Evolutionary conservation across 2,113 vertebrate species (phyloP).

Genomic region (Rhegmatorhina hoffmannsi): DNA sequence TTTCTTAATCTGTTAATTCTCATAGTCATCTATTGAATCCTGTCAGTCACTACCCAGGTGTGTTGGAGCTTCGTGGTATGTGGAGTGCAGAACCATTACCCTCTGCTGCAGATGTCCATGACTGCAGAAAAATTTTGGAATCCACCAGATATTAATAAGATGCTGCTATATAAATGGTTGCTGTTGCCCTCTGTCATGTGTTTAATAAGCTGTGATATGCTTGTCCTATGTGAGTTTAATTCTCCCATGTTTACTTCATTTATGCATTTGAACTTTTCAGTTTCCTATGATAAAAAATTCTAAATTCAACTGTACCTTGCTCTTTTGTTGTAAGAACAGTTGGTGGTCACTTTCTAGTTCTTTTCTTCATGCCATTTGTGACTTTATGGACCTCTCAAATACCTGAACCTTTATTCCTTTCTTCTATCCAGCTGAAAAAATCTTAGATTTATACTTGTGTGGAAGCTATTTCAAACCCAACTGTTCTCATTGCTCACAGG

Average conservation of each 20-base stretch:
- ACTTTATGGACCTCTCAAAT: background rate
- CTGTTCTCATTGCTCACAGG: background rate
- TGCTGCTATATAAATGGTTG: background rate
- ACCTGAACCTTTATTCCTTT: background rate
- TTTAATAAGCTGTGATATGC: background rate
- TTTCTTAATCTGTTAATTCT: background rate
- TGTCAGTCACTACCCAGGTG: background rate
- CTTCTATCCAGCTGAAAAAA: background rate
- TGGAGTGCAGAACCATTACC: background rate
- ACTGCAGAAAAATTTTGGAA: background rate
- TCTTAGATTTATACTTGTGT: background rate
- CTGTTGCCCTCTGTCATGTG: background rate
- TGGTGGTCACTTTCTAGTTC: background rate
- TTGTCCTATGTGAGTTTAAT: background rate
- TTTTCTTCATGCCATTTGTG: background rate
- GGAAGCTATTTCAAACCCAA: background rate
- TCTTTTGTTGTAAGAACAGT: background rate
- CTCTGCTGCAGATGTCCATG: background rate
- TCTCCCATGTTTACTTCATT: background rate
- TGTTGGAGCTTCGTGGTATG: background rate
- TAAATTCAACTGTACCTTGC: background rate
- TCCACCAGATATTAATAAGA: background rate
- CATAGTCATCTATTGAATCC: background rate
- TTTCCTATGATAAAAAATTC: background rate
- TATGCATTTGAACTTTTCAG: background rate